A percentile compares a stretch with the other conserved stretches of the same genome.
These are phyloP conservation scores for Molossus alvarezi DNA, from an alignment of 2,797 vertebrate species.

Conservation along the genomic window DNA sequence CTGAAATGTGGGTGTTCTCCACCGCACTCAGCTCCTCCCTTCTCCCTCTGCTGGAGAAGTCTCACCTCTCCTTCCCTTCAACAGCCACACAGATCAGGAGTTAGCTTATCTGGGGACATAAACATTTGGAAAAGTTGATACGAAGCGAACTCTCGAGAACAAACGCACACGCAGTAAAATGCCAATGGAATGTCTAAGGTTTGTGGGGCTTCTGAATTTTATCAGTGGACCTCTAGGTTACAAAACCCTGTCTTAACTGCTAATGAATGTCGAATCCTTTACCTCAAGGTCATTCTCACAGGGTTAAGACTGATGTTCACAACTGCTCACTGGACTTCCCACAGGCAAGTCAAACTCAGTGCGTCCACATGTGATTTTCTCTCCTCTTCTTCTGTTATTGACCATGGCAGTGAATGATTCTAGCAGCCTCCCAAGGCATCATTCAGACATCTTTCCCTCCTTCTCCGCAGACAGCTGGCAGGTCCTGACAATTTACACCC, in stretches of 20 bases:
- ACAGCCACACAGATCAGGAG: not conserved
- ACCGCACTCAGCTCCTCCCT: not conserved
- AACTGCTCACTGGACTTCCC: not conserved
- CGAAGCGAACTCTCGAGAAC: not conserved
- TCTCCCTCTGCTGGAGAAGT: not conserved
- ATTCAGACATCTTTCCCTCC: slow-evolving; percentile 17
- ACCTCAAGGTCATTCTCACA: not conserved
- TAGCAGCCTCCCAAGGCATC: not conserved
- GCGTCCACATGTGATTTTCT: not conserved
- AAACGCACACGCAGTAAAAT: not conserved
- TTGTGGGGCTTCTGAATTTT: not conserved
- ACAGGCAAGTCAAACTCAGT: not conserved
- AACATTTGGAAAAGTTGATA: not conserved
- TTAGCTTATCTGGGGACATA: not conserved
- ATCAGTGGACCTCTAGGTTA: not conserved
- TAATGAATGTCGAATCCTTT: not conserved
- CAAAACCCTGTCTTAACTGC: not conserved
- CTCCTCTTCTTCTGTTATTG: not conserved
- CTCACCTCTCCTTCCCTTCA: not conserved
- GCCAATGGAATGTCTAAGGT: not conserved
- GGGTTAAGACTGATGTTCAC: not conserved
- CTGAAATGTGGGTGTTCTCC: not conserved
- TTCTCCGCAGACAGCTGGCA: not conserved
- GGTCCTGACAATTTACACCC: not conserved
- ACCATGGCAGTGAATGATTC: not conserved